Conservation (phyloP, 2,888 invertebrate genomes). For the Parnassius smintheus region DNA sequence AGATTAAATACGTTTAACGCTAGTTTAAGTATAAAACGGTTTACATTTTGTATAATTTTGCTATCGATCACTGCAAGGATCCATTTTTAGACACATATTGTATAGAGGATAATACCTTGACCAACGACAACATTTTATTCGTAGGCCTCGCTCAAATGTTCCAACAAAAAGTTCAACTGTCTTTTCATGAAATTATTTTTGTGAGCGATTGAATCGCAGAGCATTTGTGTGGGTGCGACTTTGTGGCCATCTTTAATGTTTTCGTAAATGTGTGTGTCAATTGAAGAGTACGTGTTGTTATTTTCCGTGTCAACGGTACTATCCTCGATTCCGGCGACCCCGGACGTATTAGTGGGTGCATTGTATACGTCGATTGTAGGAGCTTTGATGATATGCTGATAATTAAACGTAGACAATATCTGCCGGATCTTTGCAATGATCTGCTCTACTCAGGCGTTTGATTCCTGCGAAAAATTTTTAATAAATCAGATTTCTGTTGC, state of each 20-base stretch:
- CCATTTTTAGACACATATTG: constrained; percentile 73
- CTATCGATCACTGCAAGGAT: constrained; percentile 82
- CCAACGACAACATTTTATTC: constrained; percentile 72
- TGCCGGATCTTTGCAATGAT: constrained; percentile 91
- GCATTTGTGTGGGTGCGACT: constrained; percentile 69
- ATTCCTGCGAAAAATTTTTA: constrained; percentile 85
- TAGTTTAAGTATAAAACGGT: constrained; percentile 69
- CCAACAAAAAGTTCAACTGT: constrained; percentile 82
- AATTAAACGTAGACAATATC: constrained; percentile 88
- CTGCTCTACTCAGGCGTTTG: constrained; percentile 95
- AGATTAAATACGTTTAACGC: constrained; percentile 75
- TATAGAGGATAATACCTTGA: constrained; percentile 73
- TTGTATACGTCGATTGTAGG: constrained; percentile 74
- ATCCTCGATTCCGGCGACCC: constrained; percentile 60
- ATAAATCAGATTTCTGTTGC: constrained; percentile 63
- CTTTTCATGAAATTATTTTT: constrained; percentile 74
- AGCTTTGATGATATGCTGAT: constrained; percentile 82
- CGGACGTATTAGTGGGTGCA: constrained; percentile 60
- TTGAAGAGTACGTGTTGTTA: constrained; percentile 47
- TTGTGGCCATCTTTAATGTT: constrained; percentile 64
- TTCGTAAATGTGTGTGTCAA: constrained; percentile 56
- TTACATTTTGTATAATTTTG: constrained; percentile 63
- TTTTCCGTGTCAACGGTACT: constrained; percentile 67
- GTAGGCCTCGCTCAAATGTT: constrained; percentile 84
- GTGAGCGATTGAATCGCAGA: constrained; percentile 76